Base-by-base conservation (phyloP, 2,888 invertebrate genomes). In the Metellina segmentata region DNA sequence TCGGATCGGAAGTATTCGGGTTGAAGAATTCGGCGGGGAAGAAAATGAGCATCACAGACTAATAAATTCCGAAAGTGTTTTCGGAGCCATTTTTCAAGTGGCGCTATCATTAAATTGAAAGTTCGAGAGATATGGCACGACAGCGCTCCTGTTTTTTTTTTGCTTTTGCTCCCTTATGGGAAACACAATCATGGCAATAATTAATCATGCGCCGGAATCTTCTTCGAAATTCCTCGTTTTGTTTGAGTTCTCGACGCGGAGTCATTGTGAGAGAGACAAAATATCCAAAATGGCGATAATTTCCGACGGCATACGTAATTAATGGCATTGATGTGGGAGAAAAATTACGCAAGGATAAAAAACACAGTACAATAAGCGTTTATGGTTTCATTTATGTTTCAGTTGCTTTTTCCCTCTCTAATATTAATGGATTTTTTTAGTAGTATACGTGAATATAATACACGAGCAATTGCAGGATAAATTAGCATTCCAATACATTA, bases 1-100 rank as follows among this genome's bases (percentile, higher is more conserved):
- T 61, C 61, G 11, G 61, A 13, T 61, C 13, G 16, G 61, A 61
- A 61, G 61, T 16, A 61, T 61, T 61, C 61, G 61, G 61, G 8
- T 34, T 13, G 52, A 51, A 71, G 71, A 81, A 52, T 52, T 79
- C 52, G 5, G 16, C 9, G 6, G n/a, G 79, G 52, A 74, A n/a
- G 52, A 87, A 70, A 72, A 16, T 8, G 51, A 74, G 53, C 87
- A 72, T 81, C 88, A 53, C 71, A 79, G 81, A 81, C 74, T 75
- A 49, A 81, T 81, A 88, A 88, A 71, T 82, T 88, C 61, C 74
- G 69, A 75, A 52, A 75, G 81, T 81, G 79, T 75, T 88, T 88
- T 87, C 71, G 0, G 11, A 20, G 51, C 69, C 61, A 75, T 81
- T 88, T 88, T 88, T 81, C 74, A 88, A 81, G 20, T 48, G 53